Percentiles rank a stretch among this genome's conserved stretches.
These are phyloP conservation scores for Julus scandinavius DNA, from an alignment of 2,888 invertebrate genomes.

Conservation along the genomic window DNA sequence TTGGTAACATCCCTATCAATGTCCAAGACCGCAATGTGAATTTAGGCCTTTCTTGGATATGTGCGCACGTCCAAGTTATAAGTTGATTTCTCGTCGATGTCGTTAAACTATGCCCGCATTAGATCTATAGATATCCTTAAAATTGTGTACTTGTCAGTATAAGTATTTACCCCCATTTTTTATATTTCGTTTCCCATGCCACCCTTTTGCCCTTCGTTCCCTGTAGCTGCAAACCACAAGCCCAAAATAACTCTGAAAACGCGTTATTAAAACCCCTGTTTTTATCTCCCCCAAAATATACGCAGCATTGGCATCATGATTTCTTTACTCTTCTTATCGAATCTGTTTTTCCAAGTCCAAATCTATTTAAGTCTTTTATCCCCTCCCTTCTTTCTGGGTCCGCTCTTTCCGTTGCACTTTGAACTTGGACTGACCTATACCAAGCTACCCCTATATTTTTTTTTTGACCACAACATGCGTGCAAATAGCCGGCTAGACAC, in stretches of 20 bases:
- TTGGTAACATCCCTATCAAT: background rate
- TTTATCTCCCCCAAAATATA: conserved; percentile 8
- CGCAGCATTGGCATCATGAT: conserved; percentile 1
- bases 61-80: background rate
- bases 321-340: conserved; percentile 45
- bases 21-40: background rate
- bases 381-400: background rate
- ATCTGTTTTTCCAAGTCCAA: conserved; percentile 40
- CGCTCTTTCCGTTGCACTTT: background rate
- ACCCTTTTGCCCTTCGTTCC: conserved; percentile 42
- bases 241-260: conserved; percentile 15
- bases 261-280: conserved; percentile 24
- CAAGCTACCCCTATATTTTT: background rate
- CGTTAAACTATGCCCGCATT: conserved; percentile 17
- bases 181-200: conserved; percentile 41
- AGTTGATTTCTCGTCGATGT: background rate
- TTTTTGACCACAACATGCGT: background rate
- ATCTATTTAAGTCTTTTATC: conserved; percentile 34
- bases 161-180: conserved; percentile 36
- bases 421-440: conserved; percentile 12
- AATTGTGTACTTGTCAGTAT: background rate
- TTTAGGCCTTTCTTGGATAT: background rate
- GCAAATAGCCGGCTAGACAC: background rate
- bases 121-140: background rate
- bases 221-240: background rate